Evolutionary conservation across 2,113 vertebrate species (phyloP).

Genomic region (Sphaerodactylus townsendi): DNA sequence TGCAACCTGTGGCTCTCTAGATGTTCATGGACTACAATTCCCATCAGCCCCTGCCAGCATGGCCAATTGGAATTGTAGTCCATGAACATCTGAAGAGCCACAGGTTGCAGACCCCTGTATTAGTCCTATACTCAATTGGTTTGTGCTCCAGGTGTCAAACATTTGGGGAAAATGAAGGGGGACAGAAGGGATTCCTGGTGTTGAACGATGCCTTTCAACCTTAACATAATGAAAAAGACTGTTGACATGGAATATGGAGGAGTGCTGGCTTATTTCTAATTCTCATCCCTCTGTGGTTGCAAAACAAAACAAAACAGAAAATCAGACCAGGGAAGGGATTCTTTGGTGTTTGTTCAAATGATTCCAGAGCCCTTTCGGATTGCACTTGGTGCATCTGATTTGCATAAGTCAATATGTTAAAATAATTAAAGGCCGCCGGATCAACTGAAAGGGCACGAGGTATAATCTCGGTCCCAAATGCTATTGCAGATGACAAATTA

Average conservation of each 20-base stretch:
- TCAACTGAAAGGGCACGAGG: constrained; percentile 25
- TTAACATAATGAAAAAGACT: constrained; percentile 6
- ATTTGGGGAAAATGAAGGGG: background rate
- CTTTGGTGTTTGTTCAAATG: constrained; percentile 25
- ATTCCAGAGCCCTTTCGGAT: constrained; percentile 11
- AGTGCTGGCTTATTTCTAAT: background rate
- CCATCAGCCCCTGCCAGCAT: too few relatives aligned
- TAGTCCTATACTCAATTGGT: too few relatives aligned
- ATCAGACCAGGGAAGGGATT: background rate
- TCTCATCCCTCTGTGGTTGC: background rate
- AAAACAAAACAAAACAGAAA: background rate
- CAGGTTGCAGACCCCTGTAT: too few relatives aligned
- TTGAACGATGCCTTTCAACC: background rate
- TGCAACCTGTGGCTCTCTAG: too few relatives aligned
- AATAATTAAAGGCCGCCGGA: constrained; percentile 33
- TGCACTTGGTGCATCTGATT: background rate
- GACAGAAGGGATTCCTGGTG: background rate
- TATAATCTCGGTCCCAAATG: constrained; percentile 20
- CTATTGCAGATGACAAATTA: constrained; percentile 12
- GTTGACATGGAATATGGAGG: background rate
- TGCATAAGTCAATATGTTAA: constrained; percentile 37
- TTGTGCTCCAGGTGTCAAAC: background rate
- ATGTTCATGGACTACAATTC: too few relatives aligned
- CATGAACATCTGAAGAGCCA: too few relatives aligned
- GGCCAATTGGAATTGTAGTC: too few relatives aligned